Conservation (phyloP, 1,140 invertebrate genomes). For the Formica exsecta region DNA sequence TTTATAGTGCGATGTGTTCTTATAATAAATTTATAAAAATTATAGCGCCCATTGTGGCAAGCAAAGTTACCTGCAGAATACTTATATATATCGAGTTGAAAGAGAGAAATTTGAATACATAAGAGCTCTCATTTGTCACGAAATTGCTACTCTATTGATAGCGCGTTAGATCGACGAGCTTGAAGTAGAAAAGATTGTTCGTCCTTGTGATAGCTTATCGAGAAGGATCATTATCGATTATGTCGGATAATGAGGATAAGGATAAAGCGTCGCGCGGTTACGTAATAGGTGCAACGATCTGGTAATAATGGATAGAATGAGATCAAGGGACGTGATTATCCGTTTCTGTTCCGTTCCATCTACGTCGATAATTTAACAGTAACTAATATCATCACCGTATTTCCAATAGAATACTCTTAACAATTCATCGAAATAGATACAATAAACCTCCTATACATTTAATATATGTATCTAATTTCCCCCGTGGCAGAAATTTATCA, state of each 20-base stretch:
- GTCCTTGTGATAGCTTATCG: not conserved
- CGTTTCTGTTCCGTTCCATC: not conserved
- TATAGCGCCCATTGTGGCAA: not conserved
- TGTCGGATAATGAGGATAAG: constrained; percentile 32
- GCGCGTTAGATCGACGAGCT: not conserved
- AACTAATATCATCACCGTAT: not conserved
- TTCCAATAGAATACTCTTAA: not conserved
- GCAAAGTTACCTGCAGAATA: not conserved
- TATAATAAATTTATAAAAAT: constrained; percentile 31
- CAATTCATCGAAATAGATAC: not conserved
- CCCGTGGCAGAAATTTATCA: not conserved
- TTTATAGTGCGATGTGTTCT: constrained; percentile 4
- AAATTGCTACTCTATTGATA: not conserved
- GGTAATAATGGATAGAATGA: constrained; percentile 34
- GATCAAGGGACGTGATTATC: constrained; percentile 32
- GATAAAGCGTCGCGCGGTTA: constrained; percentile 12
- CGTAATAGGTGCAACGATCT: constrained; percentile 16
- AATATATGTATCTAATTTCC: constrained; percentile 23
- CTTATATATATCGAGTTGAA: not conserved
- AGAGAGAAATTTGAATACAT: not conserved
- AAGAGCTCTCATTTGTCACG: not conserved
- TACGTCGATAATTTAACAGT: not conserved
- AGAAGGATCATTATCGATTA: constrained; percentile 44
- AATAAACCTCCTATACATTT: not conserved
- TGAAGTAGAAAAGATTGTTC: constrained; percentile 19